Evolutionary conservation across 2,888 invertebrate genomes (phyloP).

Genomic region (Ernsta delagoae): DNA sequence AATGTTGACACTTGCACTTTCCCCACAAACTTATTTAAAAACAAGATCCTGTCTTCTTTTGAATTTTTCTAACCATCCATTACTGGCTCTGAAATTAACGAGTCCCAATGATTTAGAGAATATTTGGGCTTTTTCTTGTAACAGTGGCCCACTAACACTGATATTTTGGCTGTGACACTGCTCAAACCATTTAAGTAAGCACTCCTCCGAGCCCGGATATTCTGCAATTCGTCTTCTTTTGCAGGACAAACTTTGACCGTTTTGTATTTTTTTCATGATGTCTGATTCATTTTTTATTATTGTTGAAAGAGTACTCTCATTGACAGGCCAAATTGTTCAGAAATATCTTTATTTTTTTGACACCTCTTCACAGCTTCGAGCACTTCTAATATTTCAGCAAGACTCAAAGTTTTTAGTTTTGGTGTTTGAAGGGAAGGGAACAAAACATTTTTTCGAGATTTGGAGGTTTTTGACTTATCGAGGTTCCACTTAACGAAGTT

Average conservation of each 20-base stretch:
- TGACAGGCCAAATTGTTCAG: conserved; percentile 31
- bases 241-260: conserved; percentile 15
- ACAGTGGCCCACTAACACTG: conserved; percentile 36
- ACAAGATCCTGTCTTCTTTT: conserved; percentile 43
- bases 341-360: conserved; percentile 35
- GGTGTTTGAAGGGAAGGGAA: too few species aligned
- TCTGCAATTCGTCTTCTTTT: conserved; percentile 30
- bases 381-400: conserved; percentile 29
- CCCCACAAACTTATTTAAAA: conserved; percentile 45
- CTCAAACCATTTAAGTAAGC: conserved; percentile 21
- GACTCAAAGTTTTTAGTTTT: conserved; percentile 2
- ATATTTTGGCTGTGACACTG: conserved; percentile 36
- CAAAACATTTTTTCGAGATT: too few species aligned
- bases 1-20: conserved; percentile 40
- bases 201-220: conserved; percentile 27
- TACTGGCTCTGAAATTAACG: conserved; percentile 40
- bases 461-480: too few species aligned
- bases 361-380: conserved; percentile 23
- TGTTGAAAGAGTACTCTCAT: conserved; percentile 35
- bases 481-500: not conserved
- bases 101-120: conserved; percentile 38
- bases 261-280: conserved; percentile 25
- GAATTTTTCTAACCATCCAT: conserved; percentile 46
- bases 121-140: conserved; percentile 38
- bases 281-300: conserved; percentile 37